A percentile compares a stretch with the other conserved stretches of the same genome.
phyloP scores from a whole-genome alignment of 2,888 invertebrate genomes.

The Agriotes lineatus region DNA sequence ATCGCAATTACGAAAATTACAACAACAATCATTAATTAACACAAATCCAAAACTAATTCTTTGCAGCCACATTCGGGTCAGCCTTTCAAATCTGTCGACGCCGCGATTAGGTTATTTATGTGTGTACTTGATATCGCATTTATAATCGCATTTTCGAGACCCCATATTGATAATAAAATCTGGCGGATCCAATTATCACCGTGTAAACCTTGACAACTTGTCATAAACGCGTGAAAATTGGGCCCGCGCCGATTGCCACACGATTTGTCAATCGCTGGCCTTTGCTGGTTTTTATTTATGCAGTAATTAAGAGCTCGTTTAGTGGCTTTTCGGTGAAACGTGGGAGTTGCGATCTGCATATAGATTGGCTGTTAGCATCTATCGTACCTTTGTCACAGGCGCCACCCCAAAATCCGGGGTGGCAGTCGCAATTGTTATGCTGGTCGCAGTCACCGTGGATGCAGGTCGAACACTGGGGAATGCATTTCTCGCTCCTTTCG shows the following conservation, averaged over 20 bases:
- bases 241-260: background rate
- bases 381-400: conserved; percentile 72
- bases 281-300: background rate
- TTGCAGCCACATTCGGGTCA: conserved; percentile 27
- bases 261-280: background rate
- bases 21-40: conserved; percentile 20
- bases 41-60: conserved; percentile 2
- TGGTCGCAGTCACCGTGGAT: conserved; percentile 73
- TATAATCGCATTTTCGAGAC: conserved; percentile 17
- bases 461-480: conserved; percentile 65
- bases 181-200: background rate
- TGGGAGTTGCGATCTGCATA: conserved; percentile 7
- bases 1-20: too few relatives aligned
- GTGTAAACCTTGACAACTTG: conserved; percentile 2
- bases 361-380: too few relatives aligned
- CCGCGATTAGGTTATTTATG: conserved; percentile 9
- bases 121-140: conserved; percentile 7
- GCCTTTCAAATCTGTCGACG: conserved; percentile 28
- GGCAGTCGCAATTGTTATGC: conserved; percentile 72
- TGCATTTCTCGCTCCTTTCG: conserved; percentile 60
- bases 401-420: conserved; percentile 73
- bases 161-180: too few relatives aligned
- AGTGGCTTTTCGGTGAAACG: background rate
- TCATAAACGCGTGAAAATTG: background rate
- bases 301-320: background rate